Base-by-base conservation (phyloP, 37 sponge, comb jelly and placozoan genomes). In the Geodia barretti region DNA sequence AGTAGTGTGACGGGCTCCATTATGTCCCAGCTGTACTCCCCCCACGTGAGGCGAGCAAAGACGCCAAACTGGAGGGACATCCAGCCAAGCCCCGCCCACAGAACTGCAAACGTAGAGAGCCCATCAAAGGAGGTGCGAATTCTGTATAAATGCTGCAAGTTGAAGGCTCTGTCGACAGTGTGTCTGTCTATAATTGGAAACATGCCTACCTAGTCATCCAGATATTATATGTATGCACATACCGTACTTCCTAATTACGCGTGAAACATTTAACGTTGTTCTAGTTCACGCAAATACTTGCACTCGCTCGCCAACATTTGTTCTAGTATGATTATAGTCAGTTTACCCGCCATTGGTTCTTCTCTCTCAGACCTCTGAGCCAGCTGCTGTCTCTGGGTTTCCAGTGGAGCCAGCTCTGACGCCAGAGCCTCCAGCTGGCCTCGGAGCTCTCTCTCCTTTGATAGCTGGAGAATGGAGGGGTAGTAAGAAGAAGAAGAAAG, bases 1-100 rank as follows among this genome's bases (percentile, higher is more conserved):
- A n/a, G n/a, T n/a, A n/a, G n/a, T n/a, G 99, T 96, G 65, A 98
- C 95, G 21, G 99, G 99, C 73, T 98, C 99, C 93, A 98, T 96
- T 82, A 98, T 94, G 40, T 98, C 99, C 99, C 99, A 98, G 17
- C 93, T 92, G 86, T 96, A 96, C 40, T 96, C 96, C 72, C 87
- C 89, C 94, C 97, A 98, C 38, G 97, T 96, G 38, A 98, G 91
- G 34, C 97, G 88, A 24, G 95, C 96, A 64, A 98, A 85, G 79
- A 95, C 88, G 32, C 99, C 99, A 88, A 94, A 89, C 73, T 94
- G 92, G 41, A 90, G 60, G 3, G 88, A 90, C 96, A 98, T 93
- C 59, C 58, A 68, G 32, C 74, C 95, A 65, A 97, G 59, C 25
- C 95, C 93, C 7, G 88, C 86, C 99, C 97, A 96, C 32, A 96